These are phyloP conservation scores for Harmothoe impar DNA, from an alignment of 2,888 invertebrate genomes.

Conservation along the genomic window DNA sequence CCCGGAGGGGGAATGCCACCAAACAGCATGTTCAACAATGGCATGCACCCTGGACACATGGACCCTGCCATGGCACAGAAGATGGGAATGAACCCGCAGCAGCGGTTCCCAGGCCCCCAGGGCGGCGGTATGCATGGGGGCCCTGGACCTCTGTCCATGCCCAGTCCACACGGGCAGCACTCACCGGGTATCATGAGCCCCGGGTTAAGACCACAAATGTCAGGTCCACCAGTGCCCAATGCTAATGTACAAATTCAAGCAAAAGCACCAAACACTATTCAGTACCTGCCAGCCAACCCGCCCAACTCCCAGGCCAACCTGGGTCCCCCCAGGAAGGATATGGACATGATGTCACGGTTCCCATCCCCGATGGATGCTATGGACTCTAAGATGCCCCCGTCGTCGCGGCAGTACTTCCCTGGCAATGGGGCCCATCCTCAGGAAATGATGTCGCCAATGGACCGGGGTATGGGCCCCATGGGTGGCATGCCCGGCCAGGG, in stretches of 20 bases:
- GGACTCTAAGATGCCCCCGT: slow-evolving; percentile 44
- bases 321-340: slow-evolving; percentile 46
- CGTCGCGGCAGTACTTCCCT: slow-evolving; percentile 21
- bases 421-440: slow-evolving; percentile 46
- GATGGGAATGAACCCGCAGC: slow-evolving; percentile 27
- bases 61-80: slow-evolving; percentile 37
- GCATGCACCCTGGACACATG: slow-evolving; percentile 12
- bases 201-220: slow-evolving; percentile 49
- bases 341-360: slow-evolving; percentile 64
- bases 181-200: slow-evolving; percentile 71
- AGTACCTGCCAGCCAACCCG: slow-evolving; percentile 97
- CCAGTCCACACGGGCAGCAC: slow-evolving; percentile 70
- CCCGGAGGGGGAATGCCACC: background rate
- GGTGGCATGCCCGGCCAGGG: slow-evolving; percentile 62
- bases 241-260: slow-evolving; percentile 95
- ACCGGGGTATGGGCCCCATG: slow-evolving; percentile 55
- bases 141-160: slow-evolving; percentile 64
- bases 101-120: slow-evolving; percentile 38
- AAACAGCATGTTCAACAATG: slow-evolving; percentile 18
- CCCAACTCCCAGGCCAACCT: slow-evolving; percentile 85
- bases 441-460: slow-evolving; percentile 61
- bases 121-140: slow-evolving; percentile 22
- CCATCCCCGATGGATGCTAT: slow-evolving; percentile 64
- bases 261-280: slow-evolving; percentile 98
- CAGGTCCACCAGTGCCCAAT: slow-evolving; percentile 86